Evolutionary conservation across 2,888 invertebrate genomes (phyloP).

Genomic region (Plebejus melissa): DNA sequence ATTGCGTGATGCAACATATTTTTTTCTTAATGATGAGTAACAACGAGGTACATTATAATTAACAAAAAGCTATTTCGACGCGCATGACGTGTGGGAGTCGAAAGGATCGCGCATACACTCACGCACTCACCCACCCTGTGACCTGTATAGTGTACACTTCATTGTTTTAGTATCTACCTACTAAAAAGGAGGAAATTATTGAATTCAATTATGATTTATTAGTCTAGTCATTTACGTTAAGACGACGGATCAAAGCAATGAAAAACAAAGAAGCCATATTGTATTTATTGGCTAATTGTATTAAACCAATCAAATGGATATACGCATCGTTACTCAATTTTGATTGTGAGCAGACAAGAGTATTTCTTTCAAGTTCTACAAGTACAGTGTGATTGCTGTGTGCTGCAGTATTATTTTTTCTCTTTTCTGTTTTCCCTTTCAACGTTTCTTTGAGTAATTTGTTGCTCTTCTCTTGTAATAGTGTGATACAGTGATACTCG

Average conservation of each 20-base stretch:
- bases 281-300: no score
- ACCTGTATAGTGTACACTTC: background rate
- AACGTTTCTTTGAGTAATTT: background rate
- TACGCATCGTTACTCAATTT: no score
- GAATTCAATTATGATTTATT: no score
- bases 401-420: background rate
- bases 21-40: background rate
- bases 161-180: background rate
- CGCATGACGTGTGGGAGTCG: background rate
- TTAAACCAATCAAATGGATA: no score
- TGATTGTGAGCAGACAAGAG: no score
- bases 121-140: background rate
- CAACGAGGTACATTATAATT: background rate
- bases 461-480: background rate
- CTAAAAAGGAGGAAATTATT: no score
- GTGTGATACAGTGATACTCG: background rate
- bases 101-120: conserved; percentile 4
- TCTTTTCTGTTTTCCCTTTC: background rate
- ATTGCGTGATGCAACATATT: background rate
- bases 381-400: no score
- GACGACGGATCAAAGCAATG: no score
- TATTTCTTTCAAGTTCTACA: no score
- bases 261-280: no score
- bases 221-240: no score
- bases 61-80: background rate